Base-by-base conservation (phyloP, 1,140 invertebrate species). In the Tenebrio molitor region DNA sequence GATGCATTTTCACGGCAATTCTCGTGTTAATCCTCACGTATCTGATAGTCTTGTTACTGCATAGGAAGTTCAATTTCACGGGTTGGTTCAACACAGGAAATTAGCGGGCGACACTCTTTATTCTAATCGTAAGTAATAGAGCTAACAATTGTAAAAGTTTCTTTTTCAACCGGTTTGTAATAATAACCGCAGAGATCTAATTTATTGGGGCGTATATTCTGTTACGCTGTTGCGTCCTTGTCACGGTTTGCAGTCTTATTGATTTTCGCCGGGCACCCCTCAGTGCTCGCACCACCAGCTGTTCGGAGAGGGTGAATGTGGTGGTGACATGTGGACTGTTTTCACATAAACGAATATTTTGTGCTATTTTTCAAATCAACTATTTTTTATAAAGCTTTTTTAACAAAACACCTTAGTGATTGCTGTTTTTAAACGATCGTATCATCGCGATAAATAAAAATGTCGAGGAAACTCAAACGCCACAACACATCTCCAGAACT, bases 401-500 rank as follows among this genome's bases (percentile, higher is more conserved):
- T 58, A 8, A 29, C 15, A 6, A 46, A n/a, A 46, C 16, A 6
- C 17, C 8, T 29, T 29, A 29, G 25, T 29, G 25, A n/a, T n/a
- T 29, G 25, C 8, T 29, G 25, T 29, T 29, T n/a, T n/a, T n/a
- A n/a, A n/a, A n/a, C n/a, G n/a, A n/a, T n/a, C n/a, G n/a, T n/a
- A n/a, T n/a, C n/a, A n/a, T n/a, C n/a, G n/a, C 3, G 8, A 29
- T 29, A 29, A 29, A 29, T 4, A 29, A 29, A 29, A 42, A 64
- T 44, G 42, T n/a, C 67, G 50, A 46, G 16, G 10, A 68, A 46
- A 16, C 14, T 68, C 14, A 75, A 73, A 62, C 65, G 71, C 21
- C 65, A 36, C 12, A 65, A 39, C 71, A 78, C 66, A 53, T 81
- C 44, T 82, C 84, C 72, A 79, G 89, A 91, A 72, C 80, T 85